A percentile compares a stretch with the other conserved stretches of the same genome.
phyloP scores from a whole-genome alignment of 2,797 vertebrate genomes.

The Nyctalus aviator region DNA sequence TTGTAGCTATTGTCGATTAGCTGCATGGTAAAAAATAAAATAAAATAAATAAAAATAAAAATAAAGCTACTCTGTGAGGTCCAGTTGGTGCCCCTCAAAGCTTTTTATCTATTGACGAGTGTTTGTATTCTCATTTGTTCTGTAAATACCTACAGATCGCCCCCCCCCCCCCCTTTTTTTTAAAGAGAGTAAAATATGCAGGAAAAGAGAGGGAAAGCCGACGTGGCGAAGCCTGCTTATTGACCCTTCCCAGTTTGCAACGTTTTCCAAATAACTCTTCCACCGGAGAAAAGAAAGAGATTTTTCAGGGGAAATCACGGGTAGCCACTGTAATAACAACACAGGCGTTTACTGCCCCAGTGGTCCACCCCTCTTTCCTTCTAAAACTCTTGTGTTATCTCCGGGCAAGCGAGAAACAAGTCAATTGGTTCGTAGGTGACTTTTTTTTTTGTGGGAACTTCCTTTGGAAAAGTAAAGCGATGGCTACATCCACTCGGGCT shows the following conservation, averaged over 20 bases:
- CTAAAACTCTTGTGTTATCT: not conserved
- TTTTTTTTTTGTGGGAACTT: not conserved
- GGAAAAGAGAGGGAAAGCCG: not conserved
- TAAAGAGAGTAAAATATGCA: not conserved
- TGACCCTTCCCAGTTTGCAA: not conserved
- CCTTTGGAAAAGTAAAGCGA: slow-evolving; percentile 41
- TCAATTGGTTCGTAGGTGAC: not conserved
- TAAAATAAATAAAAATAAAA: no score
- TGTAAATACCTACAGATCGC: not conserved
- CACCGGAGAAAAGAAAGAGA: not conserved
- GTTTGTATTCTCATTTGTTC: not conserved
- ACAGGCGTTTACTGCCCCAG: no score
- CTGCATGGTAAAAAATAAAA: not conserved
- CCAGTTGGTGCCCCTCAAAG: not conserved
- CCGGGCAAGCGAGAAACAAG: not conserved
- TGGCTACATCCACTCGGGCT: not conserved
- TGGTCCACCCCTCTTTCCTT: not conserved
- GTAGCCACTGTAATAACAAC: not conserved
- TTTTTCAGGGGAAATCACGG: not conserved
- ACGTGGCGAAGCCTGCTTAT: not conserved
- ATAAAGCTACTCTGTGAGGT: not conserved
- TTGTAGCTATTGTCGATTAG: not conserved
- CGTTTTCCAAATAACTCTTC: not conserved
- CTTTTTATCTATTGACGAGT: not conserved
- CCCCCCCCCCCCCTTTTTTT: not conserved